Conservation (phyloP, 2,797 vertebrate species). For the Microchirus variegatus region DNA sequence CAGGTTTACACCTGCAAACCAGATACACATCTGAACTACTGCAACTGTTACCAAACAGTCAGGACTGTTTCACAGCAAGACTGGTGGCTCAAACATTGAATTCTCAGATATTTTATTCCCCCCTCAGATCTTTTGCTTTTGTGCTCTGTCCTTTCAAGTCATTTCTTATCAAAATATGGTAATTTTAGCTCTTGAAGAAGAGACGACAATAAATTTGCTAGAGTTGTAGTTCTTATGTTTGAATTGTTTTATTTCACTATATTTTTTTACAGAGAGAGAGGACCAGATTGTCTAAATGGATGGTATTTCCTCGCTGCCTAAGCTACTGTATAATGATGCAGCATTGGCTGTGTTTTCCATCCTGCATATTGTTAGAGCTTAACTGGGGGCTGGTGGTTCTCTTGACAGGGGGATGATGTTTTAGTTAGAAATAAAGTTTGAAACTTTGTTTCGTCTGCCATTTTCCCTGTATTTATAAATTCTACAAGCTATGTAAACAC, state of each 20-base stretch:
- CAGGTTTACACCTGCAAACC: constrained; percentile 38
- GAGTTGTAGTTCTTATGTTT: constrained; percentile 47
- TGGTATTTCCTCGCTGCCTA: constrained; percentile 67
- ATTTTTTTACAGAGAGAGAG: constrained; percentile 58
- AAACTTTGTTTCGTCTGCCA: constrained; percentile 69
- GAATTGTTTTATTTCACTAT: constrained; percentile 47
- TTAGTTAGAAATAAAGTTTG: constrained; percentile 77
- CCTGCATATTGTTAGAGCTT: constrained; percentile 48
- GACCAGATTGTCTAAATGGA: constrained; percentile 62
- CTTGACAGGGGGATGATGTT: constrained; percentile 50
- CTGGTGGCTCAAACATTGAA: constrained; percentile 29
- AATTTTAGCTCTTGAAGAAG: constrained; percentile 40
- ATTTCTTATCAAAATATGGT: constrained; percentile 33
- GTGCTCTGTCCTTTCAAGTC: constrained; percentile 18
- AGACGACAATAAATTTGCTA: constrained; percentile 41
- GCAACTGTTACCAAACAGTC: constrained; percentile 51
- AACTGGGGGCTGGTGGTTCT: constrained; percentile 46
- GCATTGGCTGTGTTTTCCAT: constrained; percentile 50
- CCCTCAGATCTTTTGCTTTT: background rate
- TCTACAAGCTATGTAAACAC: constrained; percentile 64
- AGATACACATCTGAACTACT: constrained; percentile 34
- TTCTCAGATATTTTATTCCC: constrained; percentile 8
- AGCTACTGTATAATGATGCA: constrained; percentile 72
- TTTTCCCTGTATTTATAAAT: constrained; percentile 64
- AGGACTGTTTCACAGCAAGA: constrained; percentile 70